A percentile compares a stretch with the other conserved stretches of the same genome.
phyloP scores from a whole-genome alignment of 2,113 vertebrate genomes.

The Sus scrofa region T2T-Sscrofa CM000826.6:24662501-24663000 shows the following conservation, averaged over 20 bases:
- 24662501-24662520: background rate
- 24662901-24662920: slow-evolving; percentile 86
- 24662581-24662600: slow-evolving; percentile 4
- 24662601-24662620: slow-evolving; percentile 26
- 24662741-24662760: slow-evolving; percentile 87
- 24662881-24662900: slow-evolving; percentile 92
- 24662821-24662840: slow-evolving; percentile 88
- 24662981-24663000: slow-evolving; percentile 89
- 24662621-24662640: background rate
- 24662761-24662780: slow-evolving; percentile 82
- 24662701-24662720: slow-evolving; percentile 72
- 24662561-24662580: background rate
- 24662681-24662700: slow-evolving; percentile 75
- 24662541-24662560: background rate
- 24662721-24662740: slow-evolving; percentile 79
- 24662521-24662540: background rate
- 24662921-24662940: slow-evolving; percentile 89
- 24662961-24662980: slow-evolving; percentile 90
- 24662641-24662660: slow-evolving; percentile 76
- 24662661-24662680: slow-evolving; percentile 75
- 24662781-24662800: slow-evolving; percentile 78
- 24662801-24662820: slow-evolving; percentile 85
- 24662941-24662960: slow-evolving; percentile 88
- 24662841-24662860: slow-evolving; percentile 90
- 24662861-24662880: slow-evolving; percentile 90